A percentile compares a stretch with the other conserved stretches of the same genome.
phyloP scores from a whole-genome alignment of 2,888 invertebrate species.

The Coronaproctus castanopsis region DNA sequence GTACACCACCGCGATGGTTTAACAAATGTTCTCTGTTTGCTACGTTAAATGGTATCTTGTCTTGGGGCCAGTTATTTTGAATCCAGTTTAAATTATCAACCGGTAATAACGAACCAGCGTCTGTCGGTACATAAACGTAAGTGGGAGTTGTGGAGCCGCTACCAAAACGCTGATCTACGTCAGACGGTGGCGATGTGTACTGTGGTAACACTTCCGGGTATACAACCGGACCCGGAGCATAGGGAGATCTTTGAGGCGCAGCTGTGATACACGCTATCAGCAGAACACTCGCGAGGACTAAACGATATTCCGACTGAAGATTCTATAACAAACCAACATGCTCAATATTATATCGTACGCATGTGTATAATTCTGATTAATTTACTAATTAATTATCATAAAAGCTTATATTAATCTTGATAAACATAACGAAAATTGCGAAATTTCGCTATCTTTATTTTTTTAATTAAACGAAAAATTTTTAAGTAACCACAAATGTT shows the following conservation, averaged over 20 bases:
- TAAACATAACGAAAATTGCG: no score
- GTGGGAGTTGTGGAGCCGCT: neutral
- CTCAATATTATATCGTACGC: no score
- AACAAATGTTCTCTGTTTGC: neutral
- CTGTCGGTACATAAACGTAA: neutral
- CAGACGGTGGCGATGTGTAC: neutral
- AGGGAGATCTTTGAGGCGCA: neutral
- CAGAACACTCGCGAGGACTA: no score
- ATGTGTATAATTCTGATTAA: no score
- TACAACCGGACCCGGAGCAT: neutral
- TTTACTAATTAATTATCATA: no score
- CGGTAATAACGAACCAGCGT: neutral
- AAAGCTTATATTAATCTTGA: no score
- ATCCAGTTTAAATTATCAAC: neutral
- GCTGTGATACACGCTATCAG: neutral
- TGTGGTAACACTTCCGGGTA: neutral
- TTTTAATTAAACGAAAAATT: no score
- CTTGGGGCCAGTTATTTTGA: neutral
- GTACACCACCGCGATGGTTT: neutral
- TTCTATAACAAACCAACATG: no score
- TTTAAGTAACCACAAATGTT: no score
- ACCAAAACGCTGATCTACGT: neutral
- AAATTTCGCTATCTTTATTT: no score
- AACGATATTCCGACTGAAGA: no score
- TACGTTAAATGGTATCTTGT: neutral